phyloP scores from a whole-genome alignment of 2,113 vertebrate genomes.

The Isichthys henryi region DNA sequence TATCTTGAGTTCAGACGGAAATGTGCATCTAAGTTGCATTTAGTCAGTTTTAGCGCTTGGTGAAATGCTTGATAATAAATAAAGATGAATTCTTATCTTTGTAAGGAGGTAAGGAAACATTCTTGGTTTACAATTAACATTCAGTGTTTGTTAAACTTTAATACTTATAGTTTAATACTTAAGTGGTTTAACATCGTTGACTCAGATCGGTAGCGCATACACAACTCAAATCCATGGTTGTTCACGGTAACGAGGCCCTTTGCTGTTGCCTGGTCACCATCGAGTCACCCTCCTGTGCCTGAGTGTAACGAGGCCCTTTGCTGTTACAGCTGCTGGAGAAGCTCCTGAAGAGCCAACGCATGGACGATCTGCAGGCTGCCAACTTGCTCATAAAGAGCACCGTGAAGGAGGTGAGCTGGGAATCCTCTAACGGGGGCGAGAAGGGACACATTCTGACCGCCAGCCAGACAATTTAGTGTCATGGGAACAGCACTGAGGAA shows the following conservation, averaged over 20 bases:
- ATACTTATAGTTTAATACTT: neutral
- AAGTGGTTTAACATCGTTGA: neutral
- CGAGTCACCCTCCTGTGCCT: neutral
- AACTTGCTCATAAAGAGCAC: slow-evolving; percentile 81
- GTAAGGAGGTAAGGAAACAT: no score
- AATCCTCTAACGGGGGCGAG: neutral
- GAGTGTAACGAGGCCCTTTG: neutral
- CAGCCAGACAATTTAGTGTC: neutral
- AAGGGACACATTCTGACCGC: neutral
- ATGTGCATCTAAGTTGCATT: no score
- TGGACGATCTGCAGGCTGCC: slow-evolving; percentile 79
- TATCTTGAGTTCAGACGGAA: no score
- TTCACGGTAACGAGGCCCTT: neutral
- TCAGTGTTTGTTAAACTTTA: neutral
- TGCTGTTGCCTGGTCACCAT: neutral
- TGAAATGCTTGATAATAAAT: no score
- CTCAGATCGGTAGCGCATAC: neutral
- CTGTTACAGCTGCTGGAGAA: slow-evolving; percentile 64
- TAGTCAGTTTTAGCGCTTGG: no score
- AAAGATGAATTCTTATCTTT: no score
- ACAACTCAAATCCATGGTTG: neutral
- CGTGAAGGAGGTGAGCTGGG: slow-evolving; percentile 67
- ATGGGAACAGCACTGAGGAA: neutral
- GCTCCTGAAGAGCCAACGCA: slow-evolving; percentile 71
- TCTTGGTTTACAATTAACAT: neutral